Conservation (phyloP, 2,888 invertebrate genomes). For the Rosalia funebris region DNA sequence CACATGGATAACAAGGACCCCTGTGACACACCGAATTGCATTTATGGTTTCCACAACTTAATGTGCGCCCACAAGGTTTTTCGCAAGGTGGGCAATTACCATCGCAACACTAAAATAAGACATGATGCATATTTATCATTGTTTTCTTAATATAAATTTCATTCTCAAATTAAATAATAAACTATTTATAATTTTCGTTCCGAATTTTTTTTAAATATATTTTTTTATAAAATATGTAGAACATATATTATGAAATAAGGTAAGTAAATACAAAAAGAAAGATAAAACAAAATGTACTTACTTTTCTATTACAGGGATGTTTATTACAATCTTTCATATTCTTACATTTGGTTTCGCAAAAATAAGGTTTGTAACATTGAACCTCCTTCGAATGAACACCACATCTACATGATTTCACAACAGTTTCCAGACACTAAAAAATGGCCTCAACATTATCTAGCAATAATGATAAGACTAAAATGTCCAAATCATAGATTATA, state of each 20-base stretch:
- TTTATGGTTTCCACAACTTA: slow-evolving; percentile 89
- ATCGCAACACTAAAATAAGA: slow-evolving; percentile 77
- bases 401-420: slow-evolving; percentile 85
- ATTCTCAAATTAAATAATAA: too few relatives aligned
- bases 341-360: slow-evolving; percentile 90
- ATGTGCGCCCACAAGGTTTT: slow-evolving; percentile 82
- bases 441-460: too few relatives aligned
- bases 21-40: slow-evolving; percentile 83
- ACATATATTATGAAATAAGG: too few relatives aligned
- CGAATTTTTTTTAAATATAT: too few relatives aligned
- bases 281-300: slow-evolving; percentile 55
- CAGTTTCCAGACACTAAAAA: slow-evolving; percentile 71
- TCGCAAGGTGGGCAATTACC: slow-evolving; percentile 86
- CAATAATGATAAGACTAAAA: too few relatives aligned
- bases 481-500: too few relatives aligned
- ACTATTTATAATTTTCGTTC: too few relatives aligned
- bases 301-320: slow-evolving; percentile 89
- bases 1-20: slow-evolving; percentile 88
- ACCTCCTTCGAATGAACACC: slow-evolving; percentile 81
- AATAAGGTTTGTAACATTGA: slow-evolving; percentile 85
- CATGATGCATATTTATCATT: too few relatives aligned
- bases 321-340: slow-evolving; percentile 83
- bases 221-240: too few relatives aligned
- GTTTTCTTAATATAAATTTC: too few relatives aligned
- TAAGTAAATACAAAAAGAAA: too few relatives aligned